Conservation (phyloP, 2,113 vertebrate genomes). For the Tetraodon nigroviridis region DNA sequence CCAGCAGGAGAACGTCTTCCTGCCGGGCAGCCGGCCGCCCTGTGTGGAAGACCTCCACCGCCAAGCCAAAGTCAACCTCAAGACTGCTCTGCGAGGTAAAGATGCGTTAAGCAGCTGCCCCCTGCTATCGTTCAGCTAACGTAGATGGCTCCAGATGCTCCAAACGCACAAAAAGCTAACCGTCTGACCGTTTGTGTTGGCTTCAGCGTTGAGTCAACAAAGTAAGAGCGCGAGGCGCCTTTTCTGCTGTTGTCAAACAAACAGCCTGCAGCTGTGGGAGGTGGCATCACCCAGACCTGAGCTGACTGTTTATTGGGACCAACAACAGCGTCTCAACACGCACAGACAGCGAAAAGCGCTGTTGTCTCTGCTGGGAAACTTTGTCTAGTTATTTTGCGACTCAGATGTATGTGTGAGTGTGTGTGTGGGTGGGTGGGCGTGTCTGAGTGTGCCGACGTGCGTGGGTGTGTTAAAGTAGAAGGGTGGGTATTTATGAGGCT, state of each 20-base stretch:
- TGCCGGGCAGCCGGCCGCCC: slow-evolving; percentile 84
- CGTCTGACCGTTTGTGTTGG: slow-evolving; percentile 5
- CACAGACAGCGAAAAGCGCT: background rate
- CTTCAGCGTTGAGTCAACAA: slow-evolving; percentile 17
- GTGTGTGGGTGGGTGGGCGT: slow-evolving; percentile 5
- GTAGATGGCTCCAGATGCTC: background rate
- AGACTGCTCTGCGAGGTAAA: slow-evolving; percentile 92
- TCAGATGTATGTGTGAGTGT: background rate
- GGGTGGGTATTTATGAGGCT: slow-evolving; percentile 26
- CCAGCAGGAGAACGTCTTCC: slow-evolving; percentile 96
- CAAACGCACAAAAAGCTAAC: background rate
- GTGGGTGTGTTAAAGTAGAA: slow-evolving; percentile 17
- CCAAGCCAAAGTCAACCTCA: slow-evolving; percentile 96
- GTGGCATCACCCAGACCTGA: slow-evolving; percentile 27
- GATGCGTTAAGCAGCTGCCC: background rate
- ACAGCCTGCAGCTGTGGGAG: background rate
- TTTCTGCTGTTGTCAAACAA: slow-evolving; percentile 36
- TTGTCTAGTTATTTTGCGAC: slow-evolving; percentile 13
- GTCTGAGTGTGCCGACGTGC: background rate
- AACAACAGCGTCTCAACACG: slow-evolving; percentile 11
- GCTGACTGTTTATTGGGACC: slow-evolving; percentile 2
- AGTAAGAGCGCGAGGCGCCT: slow-evolving; percentile 27
- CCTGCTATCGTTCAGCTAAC: background rate
- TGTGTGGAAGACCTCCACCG: slow-evolving; percentile 94
- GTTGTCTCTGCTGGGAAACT: slow-evolving; percentile 22